Conservation (phyloP, 2,113 vertebrate species). For the Piprites chloris region DNA sequence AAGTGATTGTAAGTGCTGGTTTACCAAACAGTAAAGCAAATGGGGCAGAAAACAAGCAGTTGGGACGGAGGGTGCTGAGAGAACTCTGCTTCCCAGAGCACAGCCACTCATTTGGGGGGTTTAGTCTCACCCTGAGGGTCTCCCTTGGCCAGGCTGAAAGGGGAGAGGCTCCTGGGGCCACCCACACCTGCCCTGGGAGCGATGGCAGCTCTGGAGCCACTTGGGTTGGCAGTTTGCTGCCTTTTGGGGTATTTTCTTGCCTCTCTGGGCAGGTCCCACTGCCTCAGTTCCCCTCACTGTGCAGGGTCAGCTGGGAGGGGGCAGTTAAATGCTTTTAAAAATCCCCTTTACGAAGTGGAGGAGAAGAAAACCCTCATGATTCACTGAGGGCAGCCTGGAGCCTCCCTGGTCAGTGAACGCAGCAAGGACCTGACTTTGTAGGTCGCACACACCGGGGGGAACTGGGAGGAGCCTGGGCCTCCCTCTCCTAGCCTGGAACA, state of each 20-base stretch:
- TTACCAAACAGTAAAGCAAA: slow-evolving; percentile 33
- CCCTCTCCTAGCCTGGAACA: not conserved
- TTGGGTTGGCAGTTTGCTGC: not conserved
- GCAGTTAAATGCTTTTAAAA: not conserved
- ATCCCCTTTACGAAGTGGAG: not conserved
- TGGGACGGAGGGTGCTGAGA: not conserved
- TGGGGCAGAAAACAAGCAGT: not conserved
- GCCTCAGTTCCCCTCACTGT: not conserved
- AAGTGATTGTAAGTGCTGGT: slow-evolving; percentile 61
- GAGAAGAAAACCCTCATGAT: not conserved
- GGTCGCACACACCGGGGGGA: not conserved
- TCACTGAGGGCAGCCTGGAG: not conserved
- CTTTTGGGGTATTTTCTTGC: not conserved
- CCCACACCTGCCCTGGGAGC: not conserved
- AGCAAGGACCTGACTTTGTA: rapidly evolving
- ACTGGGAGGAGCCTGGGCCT: not conserved
- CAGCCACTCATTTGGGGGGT: not conserved
- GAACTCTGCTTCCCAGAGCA: not conserved
- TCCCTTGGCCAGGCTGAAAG: not conserved
- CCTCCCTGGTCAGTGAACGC: not conserved
- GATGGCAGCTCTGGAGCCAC: not conserved
- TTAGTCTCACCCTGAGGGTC: not conserved
- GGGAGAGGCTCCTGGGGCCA: not conserved
- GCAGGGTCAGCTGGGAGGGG: not conserved
- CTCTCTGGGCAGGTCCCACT: not conserved